Conservation (phyloP, 2,888 invertebrate genomes). For the Allophyes oxyacanthae region DNA sequence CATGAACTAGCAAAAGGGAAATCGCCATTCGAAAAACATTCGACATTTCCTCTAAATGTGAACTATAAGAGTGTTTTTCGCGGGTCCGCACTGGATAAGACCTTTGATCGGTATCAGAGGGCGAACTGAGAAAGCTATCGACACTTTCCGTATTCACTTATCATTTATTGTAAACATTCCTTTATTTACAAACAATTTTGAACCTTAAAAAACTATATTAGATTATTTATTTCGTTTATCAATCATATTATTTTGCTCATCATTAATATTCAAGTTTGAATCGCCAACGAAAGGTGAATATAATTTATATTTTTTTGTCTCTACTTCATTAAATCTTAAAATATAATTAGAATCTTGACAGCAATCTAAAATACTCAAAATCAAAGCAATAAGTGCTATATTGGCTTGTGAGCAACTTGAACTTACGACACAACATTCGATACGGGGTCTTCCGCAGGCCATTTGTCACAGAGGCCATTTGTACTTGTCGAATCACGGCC, state of each 20-base stretch:
- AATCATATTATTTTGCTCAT: conserved; percentile 12
- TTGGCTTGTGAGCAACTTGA: conserved; percentile 78
- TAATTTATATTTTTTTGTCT: conserved; percentile 12
- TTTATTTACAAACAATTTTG: conserved; percentile 56
- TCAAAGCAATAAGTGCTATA: conserved; percentile 73
- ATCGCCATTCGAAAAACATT: conserved; percentile 74
- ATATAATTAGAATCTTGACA: conserved; percentile 20
- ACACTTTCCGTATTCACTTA: conserved; percentile 78
- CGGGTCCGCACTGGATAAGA: conserved; percentile 71
- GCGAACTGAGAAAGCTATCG: conserved; percentile 80
- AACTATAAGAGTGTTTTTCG: conserved; percentile 72
- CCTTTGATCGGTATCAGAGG: conserved; percentile 81
- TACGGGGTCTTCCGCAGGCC: conserved; percentile 85
- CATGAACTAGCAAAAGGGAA: conserved; percentile 77
- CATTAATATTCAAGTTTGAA: conserved; percentile 33
- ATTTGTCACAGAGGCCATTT: conserved; percentile 89
- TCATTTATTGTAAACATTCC: conserved; percentile 67
- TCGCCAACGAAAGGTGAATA: conserved; percentile 9
- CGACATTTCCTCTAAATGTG: conserved; percentile 66
- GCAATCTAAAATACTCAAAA: conserved; percentile 47
- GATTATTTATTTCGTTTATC: conserved; percentile 21
- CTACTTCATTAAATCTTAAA: conserved; percentile 4
- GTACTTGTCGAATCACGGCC: conserved; percentile 90
- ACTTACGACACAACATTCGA: conserved; percentile 79
- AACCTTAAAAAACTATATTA: conserved; percentile 62